phyloP scores from a whole-genome alignment of 2,888 invertebrate genomes.

The Eristalis intricaria region DNA sequence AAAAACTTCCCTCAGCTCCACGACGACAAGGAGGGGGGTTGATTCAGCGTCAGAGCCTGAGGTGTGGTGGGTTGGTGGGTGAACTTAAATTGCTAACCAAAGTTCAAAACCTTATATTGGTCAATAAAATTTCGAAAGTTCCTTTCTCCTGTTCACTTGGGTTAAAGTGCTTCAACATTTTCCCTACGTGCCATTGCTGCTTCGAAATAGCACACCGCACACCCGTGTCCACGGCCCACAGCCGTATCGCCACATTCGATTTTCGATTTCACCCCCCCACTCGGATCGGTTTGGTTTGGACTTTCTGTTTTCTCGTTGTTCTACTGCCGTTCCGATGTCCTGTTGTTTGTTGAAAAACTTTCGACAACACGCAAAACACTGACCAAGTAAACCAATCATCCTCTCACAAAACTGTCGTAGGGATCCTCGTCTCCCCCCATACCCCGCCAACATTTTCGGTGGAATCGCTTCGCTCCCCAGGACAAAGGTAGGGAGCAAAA shows the following conservation, averaged over 20 bases:
- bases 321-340: conserved; percentile 17
- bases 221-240: background rate
- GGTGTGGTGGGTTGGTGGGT: background rate
- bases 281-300: background rate
- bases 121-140: conserved; percentile 69
- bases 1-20: conserved; percentile 6
- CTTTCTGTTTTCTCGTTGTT: conserved; percentile 27
- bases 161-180: conserved; percentile 58
- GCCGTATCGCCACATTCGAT: conserved; percentile 41
- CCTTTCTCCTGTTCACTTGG: conserved; percentile 54
- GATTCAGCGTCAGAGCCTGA: background rate
- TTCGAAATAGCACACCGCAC: background rate
- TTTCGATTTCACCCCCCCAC: conserved; percentile 64
- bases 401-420: conserved; percentile 58
- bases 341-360: conserved; percentile 59
- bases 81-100: conserved; percentile 63
- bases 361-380: conserved; percentile 68
- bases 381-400: conserved; percentile 71
- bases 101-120: conserved; percentile 72
- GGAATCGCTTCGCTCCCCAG: background rate
- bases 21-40: background rate
- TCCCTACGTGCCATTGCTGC: conserved; percentile 23
- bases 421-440: background rate
- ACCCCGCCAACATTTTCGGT: background rate
- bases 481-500: background rate